Evolutionary conservation across 2,113 vertebrate species (phyloP).

Genomic region (Hippotragus niger): DNA sequence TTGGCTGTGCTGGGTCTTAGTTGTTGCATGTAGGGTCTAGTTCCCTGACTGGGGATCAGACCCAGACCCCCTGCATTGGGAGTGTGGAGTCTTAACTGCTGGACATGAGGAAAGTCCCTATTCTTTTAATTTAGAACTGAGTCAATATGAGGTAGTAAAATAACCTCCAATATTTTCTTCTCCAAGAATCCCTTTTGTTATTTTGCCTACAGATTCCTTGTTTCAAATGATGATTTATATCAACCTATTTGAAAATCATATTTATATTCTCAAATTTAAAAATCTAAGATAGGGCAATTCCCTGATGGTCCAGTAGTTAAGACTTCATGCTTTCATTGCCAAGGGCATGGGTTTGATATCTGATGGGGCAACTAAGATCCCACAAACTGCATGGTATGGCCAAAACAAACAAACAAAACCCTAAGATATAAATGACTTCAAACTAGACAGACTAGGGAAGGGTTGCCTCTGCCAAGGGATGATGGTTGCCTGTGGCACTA

Average conservation of each 20-base stretch:
- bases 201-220: background rate
- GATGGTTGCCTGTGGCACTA: background rate
- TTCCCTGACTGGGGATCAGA: background rate
- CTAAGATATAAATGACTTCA: background rate
- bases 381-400: background rate
- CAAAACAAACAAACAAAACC: background rate
- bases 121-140: background rate
- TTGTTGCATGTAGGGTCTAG: background rate
- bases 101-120: background rate
- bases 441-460: background rate
- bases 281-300: background rate
- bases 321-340: background rate
- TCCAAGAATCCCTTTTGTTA: background rate
- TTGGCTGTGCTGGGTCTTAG: background rate
- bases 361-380: background rate
- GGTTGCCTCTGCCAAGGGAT: background rate
- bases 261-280: background rate
- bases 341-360: background rate
- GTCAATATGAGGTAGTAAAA: background rate
- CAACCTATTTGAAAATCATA: background rate
- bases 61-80: background rate
- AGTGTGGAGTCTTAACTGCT: background rate
- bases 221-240: background rate
- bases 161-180: slow-evolving; percentile 9
- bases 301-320: background rate